Conservation (phyloP, 2,888 invertebrate genomes). For the Agonum fuliginosum region DNA sequence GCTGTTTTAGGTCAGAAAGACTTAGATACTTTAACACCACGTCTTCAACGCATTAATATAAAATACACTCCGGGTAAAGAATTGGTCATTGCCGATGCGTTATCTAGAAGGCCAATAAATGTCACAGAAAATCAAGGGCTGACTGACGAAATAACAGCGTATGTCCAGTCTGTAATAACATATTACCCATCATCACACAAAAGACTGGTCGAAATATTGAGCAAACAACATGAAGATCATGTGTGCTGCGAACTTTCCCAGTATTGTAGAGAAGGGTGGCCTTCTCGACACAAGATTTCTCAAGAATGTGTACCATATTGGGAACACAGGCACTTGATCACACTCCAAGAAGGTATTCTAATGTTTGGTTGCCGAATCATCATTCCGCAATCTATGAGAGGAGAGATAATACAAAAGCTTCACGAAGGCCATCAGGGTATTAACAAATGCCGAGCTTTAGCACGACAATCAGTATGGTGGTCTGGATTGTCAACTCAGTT, state of each 20-base stretch:
- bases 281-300: constrained; percentile 54
- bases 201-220: constrained; percentile 45
- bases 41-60: constrained; percentile 50
- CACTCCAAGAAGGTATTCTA: constrained; percentile 39
- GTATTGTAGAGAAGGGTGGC: constrained; percentile 60
- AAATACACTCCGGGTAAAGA: constrained; percentile 60
- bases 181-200: constrained; percentile 34
- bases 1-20: constrained; percentile 50
- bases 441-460: constrained; percentile 61
- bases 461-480: constrained; percentile 63
- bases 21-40: constrained; percentile 50
- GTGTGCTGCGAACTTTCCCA: neutral
- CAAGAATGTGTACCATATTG: constrained; percentile 56
- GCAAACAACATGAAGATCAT: constrained; percentile 43
- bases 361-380: constrained; percentile 58
- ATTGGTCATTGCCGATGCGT: constrained; percentile 48
- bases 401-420: constrained; percentile 61
- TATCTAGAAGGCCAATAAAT: constrained; percentile 53
- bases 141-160: constrained; percentile 47
- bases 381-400: constrained; percentile 58
- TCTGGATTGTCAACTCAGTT: constrained; percentile 60
- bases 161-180: constrained; percentile 10
- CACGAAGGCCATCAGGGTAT: constrained; percentile 64
- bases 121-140: neutral
- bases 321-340: constrained; percentile 57